A percentile compares a stretch with the other conserved stretches of the same genome.
Conservation (phyloP, 2,113 vertebrate species). For the Alaudala cheleensis region DNA sequence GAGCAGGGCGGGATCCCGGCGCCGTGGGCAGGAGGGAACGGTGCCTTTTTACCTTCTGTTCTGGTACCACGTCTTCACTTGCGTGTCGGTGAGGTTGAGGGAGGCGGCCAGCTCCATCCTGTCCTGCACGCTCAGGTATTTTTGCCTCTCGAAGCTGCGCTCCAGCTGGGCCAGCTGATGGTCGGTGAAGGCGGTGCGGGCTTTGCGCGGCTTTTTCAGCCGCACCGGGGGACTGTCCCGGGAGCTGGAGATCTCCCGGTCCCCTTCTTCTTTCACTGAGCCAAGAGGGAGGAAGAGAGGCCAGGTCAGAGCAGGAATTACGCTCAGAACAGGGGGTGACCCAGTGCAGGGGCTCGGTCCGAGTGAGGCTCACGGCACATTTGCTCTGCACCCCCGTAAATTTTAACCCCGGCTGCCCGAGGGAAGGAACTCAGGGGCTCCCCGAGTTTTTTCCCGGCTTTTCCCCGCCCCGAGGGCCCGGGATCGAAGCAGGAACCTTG, state of each 20-base stretch:
- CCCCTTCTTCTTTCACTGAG: slow-evolving; percentile 96
- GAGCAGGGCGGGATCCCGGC: neutral
- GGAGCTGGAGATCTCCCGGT: slow-evolving; percentile 97
- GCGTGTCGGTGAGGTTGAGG: slow-evolving; percentile 98
- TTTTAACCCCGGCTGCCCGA: neutral
- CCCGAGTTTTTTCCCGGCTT: neutral
- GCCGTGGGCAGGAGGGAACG: neutral
- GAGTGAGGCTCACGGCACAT: neutral
- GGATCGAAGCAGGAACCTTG: neutral
- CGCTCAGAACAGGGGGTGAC: no score
- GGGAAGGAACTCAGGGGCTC: neutral
- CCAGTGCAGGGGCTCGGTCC: neutral
- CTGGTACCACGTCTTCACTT: slow-evolving; percentile 99
- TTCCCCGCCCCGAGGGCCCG: neutral
- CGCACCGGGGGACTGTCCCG: slow-evolving; percentile 93
- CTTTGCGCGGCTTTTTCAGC: slow-evolving; percentile 97
- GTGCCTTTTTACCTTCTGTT: slow-evolving; percentile 87
- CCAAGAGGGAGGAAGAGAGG: neutral
- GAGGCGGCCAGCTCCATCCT: slow-evolving; percentile 98
- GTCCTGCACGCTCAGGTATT: slow-evolving; percentile 98
- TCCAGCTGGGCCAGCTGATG: slow-evolving; percentile 98
- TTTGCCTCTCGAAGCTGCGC: slow-evolving; percentile 96
- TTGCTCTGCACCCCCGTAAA: neutral
- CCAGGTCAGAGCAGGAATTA: neutral
- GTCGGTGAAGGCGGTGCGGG: slow-evolving; percentile 97